A percentile compares a stretch with the other conserved stretches of the same genome.
Evolutionary conservation across 2,113 vertebrate genomes (phyloP).

Genomic region (Diadophis punctatus): DNA sequence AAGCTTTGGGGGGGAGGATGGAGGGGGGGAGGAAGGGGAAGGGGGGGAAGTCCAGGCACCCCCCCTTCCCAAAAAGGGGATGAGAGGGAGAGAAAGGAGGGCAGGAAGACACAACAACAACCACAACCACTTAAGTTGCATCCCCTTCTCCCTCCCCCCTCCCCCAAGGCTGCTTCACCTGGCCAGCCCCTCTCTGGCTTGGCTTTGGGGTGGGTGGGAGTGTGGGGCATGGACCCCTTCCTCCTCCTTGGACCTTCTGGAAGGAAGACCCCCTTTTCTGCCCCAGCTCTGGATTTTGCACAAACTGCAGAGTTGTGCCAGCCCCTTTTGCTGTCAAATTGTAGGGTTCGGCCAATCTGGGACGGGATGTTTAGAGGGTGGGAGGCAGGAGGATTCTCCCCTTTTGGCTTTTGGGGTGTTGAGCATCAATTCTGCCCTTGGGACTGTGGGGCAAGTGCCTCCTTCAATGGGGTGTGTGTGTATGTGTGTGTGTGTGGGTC

Average conservation of each 20-base stretch:
- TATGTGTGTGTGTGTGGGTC: no score
- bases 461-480: neutral
- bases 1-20: neutral
- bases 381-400: neutral
- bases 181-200: neutral
- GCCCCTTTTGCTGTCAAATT: neutral
- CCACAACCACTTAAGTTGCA: neutral
- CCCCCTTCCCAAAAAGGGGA: neutral
- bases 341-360: neutral
- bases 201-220: fast-evolving
- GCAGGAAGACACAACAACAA: neutral
- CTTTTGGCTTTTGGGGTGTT: neutral
- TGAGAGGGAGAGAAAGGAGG: neutral
- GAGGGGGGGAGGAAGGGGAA: no score
- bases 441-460: neutral
- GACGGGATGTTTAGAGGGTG: neutral
- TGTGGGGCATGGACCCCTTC: neutral
- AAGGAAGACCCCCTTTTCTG: neutral
- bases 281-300: neutral
- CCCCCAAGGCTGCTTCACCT: neutral
- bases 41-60: neutral
- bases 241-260: neutral
- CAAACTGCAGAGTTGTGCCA: neutral
- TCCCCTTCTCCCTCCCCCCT: neutral
- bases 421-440: neutral